Evolutionary conservation across 2,888 invertebrate genomes (phyloP), one percentile per base, ranked within the genome.

Genomic region (Anoplius nigerrimus): DNA sequence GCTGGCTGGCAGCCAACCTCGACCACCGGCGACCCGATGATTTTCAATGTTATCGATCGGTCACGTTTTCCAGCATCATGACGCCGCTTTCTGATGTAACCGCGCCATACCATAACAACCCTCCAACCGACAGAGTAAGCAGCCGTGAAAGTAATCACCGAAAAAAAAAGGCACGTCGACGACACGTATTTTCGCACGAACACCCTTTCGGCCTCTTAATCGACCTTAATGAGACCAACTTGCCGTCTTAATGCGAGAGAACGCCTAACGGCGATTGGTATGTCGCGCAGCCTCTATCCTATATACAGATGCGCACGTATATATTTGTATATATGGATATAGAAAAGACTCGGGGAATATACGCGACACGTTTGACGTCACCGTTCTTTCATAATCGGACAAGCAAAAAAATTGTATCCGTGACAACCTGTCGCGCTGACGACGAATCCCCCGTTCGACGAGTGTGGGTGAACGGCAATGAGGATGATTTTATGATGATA

Each of bases 191-290:
- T 48, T 48, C 48, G n/a, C 48, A 48, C 48, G 16, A 16, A 48
- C 48, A 42, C 16, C 48, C 48, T 21, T 22, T 57, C 60, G 65
- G 53, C 65, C 69, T 76, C 66, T 70, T 79, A 82, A 82, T 75
- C 73, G 75, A 73, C 78, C 63, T 58, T 76, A 81, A 84, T 79
- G 79, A 79, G 77, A 80, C 78, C 72, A 82, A 81, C 74, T 76
- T 34, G 62, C 43, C 21, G 42, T 54, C 62, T 24, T 60, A 60
- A 60, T 60, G n/a, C n/a, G 42, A 43, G 15, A 4, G 46, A 43
- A 66, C 57, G 51, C 48, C 24, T 54, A 16, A 61, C 61, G 13
- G 18, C 54, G 45, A 55, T 24, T 21, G 15, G 54, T 43, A 20
- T 53, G 53, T 16, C 56, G 22, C 58, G 24, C 43, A 15, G 15